Base-by-base conservation (phyloP, 2,113 vertebrate species). In the Leiothrix lutea region DNA sequence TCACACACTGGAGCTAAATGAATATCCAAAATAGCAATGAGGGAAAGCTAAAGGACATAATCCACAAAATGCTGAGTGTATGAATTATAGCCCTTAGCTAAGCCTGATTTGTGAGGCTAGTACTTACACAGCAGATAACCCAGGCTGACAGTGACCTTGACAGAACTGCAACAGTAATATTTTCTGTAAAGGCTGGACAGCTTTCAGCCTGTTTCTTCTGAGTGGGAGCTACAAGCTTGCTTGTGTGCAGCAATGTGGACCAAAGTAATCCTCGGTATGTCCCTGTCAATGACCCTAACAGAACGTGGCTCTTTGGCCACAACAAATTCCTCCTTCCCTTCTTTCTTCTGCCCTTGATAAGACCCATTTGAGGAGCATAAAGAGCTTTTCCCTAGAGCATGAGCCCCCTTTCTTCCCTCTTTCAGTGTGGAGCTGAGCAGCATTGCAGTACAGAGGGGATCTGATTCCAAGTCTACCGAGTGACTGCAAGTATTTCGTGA, bases 121-220 rank as follows among this genome's bases (percentile, higher is more conserved):
- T 83, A 89, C 87, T 77, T 84, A 57, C 64, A 71, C 67, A 97
- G 70, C 53, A 88, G 79, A 96, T 92, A 95, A 93, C 94, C 87
- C 56, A 31, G 85, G 71, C 87, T 81, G 94, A 83, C 93, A 94
- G 90, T 51, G 96, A 97, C 97, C 96, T 97, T 95, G 96, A 78
- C 74, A 93, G 89, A 80, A 51, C 48, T 25, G 66, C 87, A 95
- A 80, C 54, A 45, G 60, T 61, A 48, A 50, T 94, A 70, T 94
- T 96, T 97, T 80, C 95, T 83, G 92, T 29, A 66, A 61, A 81
- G 90, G 25, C 79, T 92, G 95, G 94, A n/a, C 20, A 61, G 70
- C 69, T 88, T 80, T 94, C 80, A 84, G 64, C 62, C 65, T 29
- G 2, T 93, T 94, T 95, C 80, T 97, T 91, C 86, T 21, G 56